Conservation (phyloP, 1,140 invertebrate genomes). For the Ceratitis capitata region DNA sequence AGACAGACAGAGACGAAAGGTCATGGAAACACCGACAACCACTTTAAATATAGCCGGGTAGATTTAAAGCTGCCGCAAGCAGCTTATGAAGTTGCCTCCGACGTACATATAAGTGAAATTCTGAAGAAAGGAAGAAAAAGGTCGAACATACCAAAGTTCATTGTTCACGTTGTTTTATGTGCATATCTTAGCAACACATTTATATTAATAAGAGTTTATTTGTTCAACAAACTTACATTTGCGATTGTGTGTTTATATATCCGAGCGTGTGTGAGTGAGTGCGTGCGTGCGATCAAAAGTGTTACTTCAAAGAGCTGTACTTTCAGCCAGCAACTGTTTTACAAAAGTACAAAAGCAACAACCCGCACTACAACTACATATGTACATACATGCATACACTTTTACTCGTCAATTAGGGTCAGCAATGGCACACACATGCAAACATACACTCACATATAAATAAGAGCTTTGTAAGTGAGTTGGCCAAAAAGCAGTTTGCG, state of each 20-base stretch:
- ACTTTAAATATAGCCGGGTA: neutral
- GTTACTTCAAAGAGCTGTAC: slow-evolving; percentile 6
- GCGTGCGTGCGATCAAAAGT: neutral
- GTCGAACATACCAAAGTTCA: neutral
- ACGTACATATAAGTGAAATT: neutral
- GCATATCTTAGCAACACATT: neutral
- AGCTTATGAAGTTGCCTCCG: neutral
- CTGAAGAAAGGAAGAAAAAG: neutral
- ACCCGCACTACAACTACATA: neutral
- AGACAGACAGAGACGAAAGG: neutral
- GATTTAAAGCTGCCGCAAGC: neutral
- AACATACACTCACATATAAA: neutral
- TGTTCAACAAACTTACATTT: neutral
- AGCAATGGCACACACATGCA: neutral
- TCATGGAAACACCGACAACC: neutral
- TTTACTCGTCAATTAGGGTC: slow-evolving; percentile 19
- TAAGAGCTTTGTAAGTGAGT: neutral
- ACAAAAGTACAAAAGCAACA: neutral
- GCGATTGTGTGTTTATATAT: neutral
- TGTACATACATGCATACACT: too few relatives aligned
- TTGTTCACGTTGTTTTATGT: neutral
- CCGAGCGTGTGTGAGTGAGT: neutral
- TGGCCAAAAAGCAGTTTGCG: neutral
- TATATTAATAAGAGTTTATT: neutral
- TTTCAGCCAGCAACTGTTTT: neutral